Conservation (phyloP, 2,888 invertebrate species). For the Sinohyriopsis cumingii region DNA sequence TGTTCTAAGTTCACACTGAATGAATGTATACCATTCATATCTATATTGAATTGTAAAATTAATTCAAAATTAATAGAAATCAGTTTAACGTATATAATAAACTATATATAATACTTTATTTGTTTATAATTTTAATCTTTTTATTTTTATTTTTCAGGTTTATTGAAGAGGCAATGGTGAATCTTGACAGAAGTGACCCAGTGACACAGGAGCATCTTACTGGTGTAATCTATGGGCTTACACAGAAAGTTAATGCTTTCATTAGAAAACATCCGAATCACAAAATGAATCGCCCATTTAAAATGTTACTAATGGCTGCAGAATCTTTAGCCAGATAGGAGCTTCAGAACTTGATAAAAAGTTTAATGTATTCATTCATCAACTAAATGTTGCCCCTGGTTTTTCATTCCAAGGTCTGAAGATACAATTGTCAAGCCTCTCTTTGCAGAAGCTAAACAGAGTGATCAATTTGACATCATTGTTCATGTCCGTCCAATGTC, state of each 20-base stretch:
- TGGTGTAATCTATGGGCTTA: constrained; percentile 83
- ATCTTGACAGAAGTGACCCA: constrained; percentile 83
- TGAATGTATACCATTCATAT: too few relatives aligned
- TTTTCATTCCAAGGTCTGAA: too few relatives aligned
- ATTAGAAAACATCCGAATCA: constrained; percentile 80
- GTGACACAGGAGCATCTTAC: constrained; percentile 89
- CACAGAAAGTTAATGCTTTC: constrained; percentile 83
- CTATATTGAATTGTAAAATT: too few relatives aligned
- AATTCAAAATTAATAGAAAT: not conserved
- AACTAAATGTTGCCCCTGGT: too few relatives aligned
- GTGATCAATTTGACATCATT: too few relatives aligned
- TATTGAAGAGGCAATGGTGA: constrained; percentile 89
- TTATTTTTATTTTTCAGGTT: constrained; percentile 77
- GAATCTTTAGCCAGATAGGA: constrained; percentile 48
- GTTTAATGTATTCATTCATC: too few relatives aligned
- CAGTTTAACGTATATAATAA: not conserved
- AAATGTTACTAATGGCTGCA: constrained; percentile 82
- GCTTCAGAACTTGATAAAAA: too few relatives aligned
- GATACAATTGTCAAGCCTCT: too few relatives aligned
- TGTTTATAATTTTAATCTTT: not conserved
- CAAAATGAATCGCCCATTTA: constrained; percentile 79
- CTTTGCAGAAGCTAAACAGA: too few relatives aligned
- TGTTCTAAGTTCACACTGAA: too few relatives aligned
- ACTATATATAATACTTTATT: not conserved
- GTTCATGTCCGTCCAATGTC: too few relatives aligned